A percentile compares a stretch with the other conserved stretches of the same genome.
phyloP scores from a whole-genome alignment of 2,113 vertebrate species.

The Amblyornis subalaris region DNA sequence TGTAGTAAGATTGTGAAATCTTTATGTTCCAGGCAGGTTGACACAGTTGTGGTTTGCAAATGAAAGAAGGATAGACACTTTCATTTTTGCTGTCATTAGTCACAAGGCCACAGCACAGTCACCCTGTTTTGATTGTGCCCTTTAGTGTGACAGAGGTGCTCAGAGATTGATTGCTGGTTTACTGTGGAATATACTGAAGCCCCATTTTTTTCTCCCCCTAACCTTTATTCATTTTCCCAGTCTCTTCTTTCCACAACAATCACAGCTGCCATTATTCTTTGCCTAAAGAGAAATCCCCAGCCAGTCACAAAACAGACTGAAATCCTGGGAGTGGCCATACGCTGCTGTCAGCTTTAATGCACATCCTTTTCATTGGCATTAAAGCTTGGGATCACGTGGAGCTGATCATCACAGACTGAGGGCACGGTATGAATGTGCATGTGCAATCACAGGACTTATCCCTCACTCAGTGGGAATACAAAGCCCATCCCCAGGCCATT shows the following conservation, averaged over 20 bases:
- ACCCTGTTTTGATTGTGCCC: neutral
- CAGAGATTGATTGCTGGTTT: neutral
- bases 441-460: neutral
- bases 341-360: neutral
- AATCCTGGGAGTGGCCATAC: neutral
- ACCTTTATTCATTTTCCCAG: neutral
- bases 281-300: neutral
- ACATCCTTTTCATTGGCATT: neutral
- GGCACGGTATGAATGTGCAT: neutral
- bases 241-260: neutral
- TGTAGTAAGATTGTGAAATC: neutral
- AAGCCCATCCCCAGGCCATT: neutral
- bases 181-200: neutral
- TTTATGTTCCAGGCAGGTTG: neutral
- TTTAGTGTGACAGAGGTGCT: neutral
- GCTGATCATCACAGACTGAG: neutral
- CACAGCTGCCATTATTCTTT: neutral
- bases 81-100: neutral
- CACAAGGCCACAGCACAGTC: neutral
- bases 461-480: neutral
- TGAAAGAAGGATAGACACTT: neutral
- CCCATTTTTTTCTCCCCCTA: neutral
- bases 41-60: neutral
- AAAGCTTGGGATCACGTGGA: neutral
- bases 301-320: neutral